Conservation (phyloP, 1,140 invertebrate genomes). For the Leucophenga varia region DNA sequence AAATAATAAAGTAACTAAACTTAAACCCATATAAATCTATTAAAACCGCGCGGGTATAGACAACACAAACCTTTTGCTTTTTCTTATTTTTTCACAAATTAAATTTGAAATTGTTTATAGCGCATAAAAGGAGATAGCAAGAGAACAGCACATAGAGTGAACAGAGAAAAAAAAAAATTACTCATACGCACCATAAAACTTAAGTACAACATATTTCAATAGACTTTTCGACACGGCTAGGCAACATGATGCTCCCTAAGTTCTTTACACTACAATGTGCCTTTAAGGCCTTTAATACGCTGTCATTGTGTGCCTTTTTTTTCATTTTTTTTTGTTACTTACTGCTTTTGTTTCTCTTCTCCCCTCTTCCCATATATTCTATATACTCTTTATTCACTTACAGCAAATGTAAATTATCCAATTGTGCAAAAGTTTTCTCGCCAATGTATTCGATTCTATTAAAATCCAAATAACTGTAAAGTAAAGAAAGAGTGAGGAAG, state of each 20-base stretch:
- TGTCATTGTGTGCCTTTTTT: too few species aligned
- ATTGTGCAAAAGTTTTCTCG: constrained; percentile 54
- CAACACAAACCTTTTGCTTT: not conserved
- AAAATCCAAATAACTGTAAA: constrained; percentile 57
- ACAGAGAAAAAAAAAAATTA: constrained; percentile 52
- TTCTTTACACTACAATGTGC: too few species aligned
- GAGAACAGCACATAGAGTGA: constrained; percentile 21
- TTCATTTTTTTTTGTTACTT: too few species aligned
- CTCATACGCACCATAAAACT: constrained; percentile 51
- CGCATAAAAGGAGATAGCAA: not conserved
- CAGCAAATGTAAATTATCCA: constrained; percentile 58
- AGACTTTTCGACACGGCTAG: constrained; percentile 43
- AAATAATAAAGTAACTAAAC: too few species aligned
- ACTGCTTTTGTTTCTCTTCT: too few species aligned
- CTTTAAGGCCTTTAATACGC: too few species aligned
- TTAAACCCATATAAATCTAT: too few species aligned
- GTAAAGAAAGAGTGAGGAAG: constrained; percentile 11
- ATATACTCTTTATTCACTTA: too few species aligned
- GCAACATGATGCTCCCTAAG: too few species aligned
- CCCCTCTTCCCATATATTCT: too few species aligned
- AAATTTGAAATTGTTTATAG: not conserved
- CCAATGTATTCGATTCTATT: constrained; percentile 58
- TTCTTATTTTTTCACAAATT: not conserved
- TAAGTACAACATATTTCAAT: constrained; percentile 54
- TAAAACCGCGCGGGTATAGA: too few species aligned